Evolutionary conservation across 1,140 invertebrate genomes (phyloP), one percentile per base, ranked within the genome.

Genomic region (Trichonephila clavipes): DNA sequence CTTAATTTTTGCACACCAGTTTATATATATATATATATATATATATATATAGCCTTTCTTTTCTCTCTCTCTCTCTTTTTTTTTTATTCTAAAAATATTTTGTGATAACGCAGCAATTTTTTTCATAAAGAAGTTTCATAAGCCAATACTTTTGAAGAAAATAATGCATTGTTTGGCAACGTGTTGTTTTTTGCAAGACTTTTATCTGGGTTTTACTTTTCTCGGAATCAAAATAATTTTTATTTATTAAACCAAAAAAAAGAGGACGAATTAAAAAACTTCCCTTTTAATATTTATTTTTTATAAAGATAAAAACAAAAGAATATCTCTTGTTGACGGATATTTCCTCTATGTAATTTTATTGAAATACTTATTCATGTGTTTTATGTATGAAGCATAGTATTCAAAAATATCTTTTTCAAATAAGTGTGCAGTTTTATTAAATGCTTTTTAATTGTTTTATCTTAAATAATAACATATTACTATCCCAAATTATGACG

Each of bases 141-240:
- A 28, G 18, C 16, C 14, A 28, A 12, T 14, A 77, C 28, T 77
- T 77, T 34, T 77, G 69, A 16, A 12, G 28, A 77, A 77, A 14
- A 16, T 77, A 77, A 77, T 10, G 69, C 69, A 24, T 77, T 77
- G 69, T 24, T 77, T 77, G 34, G 69, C 69, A 77, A 34, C 69
- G 12, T 12, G 34, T 77, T 12, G 40, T 77, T 77, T 77, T 24
- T 12, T 34, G 16, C 24, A 40, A 77, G 40, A 77, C 69, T 28
- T 77, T 77, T 34, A 77, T 77, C 64, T 69, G 64, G 8, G 6
- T 10, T 69, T 69, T 69, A 24, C 19, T n/a, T 69, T 10, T 0
- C 64, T 24, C 8, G 64, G 21, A 21, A 69, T 10, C 21, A 24
- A 24, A 69, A 24, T 12, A 12, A 21, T 10, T 21, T 69, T 69